Conservation (phyloP, 2,888 invertebrate genomes). For the Cheilosia variabilis region DNA sequence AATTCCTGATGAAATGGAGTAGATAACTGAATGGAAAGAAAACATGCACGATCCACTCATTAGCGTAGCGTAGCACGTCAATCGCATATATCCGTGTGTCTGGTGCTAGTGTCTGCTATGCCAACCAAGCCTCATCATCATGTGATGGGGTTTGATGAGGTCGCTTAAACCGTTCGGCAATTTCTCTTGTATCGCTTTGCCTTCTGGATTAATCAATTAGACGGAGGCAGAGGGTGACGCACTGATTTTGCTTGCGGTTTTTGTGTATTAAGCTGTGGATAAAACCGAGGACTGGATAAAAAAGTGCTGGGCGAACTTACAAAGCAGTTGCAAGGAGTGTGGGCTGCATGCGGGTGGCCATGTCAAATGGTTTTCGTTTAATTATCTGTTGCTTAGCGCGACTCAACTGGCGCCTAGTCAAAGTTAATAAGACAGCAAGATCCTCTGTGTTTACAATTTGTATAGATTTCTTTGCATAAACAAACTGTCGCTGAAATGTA, state of each 20-base stretch:
- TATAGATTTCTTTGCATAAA: slow-evolving; percentile 50
- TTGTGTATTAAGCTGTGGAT: slow-evolving; percentile 36
- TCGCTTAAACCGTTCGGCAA: slow-evolving; percentile 61
- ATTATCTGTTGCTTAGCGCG: slow-evolving; percentile 62
- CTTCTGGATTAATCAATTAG: slow-evolving; percentile 67
- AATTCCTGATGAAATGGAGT: slow-evolving; percentile 44
- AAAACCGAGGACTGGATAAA: slow-evolving; percentile 3
- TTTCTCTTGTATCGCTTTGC: slow-evolving; percentile 57
- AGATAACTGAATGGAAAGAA: slow-evolving; percentile 12
- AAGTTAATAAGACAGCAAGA: slow-evolving; percentile 60
- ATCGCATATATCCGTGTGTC: slow-evolving; percentile 47
- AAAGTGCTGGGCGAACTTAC: background rate
- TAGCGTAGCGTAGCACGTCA: slow-evolving; percentile 62
- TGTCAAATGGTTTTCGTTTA: slow-evolving; percentile 41
- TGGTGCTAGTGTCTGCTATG: slow-evolving; percentile 22
- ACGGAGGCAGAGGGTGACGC: slow-evolving; percentile 5
- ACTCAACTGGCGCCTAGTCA: slow-evolving; percentile 46
- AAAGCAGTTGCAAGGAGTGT: background rate
- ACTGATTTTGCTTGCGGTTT: slow-evolving; percentile 59
- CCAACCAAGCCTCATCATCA: slow-evolving; percentile 32
- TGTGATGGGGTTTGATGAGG: slow-evolving; percentile 57
- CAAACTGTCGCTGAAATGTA: background rate
- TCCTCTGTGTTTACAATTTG: slow-evolving; percentile 52
- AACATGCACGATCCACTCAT: slow-evolving; percentile 62
- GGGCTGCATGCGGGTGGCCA: background rate